A percentile compares a stretch with the other conserved stretches of the same genome.
Conservation (phyloP, 2,888 invertebrate species). For the Anagyrus pseudococci region DNA sequence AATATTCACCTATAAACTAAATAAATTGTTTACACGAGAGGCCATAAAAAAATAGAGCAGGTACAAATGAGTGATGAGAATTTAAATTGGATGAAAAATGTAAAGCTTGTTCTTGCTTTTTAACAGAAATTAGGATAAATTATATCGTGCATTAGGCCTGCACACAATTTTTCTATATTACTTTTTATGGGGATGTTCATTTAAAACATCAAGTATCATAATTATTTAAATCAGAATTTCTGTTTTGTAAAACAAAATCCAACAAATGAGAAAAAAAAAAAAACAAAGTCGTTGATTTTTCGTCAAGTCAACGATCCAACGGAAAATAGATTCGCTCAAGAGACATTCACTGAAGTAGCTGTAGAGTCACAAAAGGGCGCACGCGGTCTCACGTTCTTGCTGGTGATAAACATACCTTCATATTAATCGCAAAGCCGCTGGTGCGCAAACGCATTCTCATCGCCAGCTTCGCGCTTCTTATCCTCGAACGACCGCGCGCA, state of each 20-base stretch:
- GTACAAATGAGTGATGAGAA: neutral
- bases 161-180: too few relatives aligned
- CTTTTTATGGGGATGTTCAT: too few relatives aligned
- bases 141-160: neutral
- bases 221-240: neutral
- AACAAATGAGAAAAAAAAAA: conserved; percentile 9
- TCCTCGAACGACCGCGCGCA: conserved; percentile 27
- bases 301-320: conserved; percentile 12
- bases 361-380: conserved; percentile 21
- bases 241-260: conserved; percentile 1
- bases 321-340: conserved; percentile 20
- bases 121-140: neutral
- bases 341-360: conserved; percentile 21
- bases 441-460: conserved; percentile 58
- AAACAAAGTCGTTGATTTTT: neutral
- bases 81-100: neutral
- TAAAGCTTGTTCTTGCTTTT: neutral
- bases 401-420: conserved; percentile 55
- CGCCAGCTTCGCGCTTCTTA: conserved; percentile 50
- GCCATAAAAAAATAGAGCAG: neutral
- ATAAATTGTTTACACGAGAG: neutral
- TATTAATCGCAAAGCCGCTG: conserved; percentile 55
- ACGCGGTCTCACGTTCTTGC: conserved; percentile 29
- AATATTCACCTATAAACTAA: neutral
- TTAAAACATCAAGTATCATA: neutral